Evolutionary conservation across 2,888 invertebrate species (phyloP), one percentile per base, ranked within the genome.

Genomic region (Melinaea marsaeus): DNA sequence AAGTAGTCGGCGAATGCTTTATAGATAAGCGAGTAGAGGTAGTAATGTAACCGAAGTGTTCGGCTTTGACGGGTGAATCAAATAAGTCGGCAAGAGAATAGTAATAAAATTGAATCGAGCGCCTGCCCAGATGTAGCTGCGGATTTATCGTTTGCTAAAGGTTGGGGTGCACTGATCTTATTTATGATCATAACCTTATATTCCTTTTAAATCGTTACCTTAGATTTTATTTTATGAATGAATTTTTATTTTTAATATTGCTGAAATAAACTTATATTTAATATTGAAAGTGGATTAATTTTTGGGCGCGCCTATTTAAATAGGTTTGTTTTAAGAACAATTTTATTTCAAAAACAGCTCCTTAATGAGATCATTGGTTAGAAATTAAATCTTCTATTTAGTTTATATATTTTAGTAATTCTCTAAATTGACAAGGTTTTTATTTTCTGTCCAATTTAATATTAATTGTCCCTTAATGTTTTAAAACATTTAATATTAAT

Each of bases 61-160:
- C 76, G 77, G 87, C 90, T 89, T 89, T 90, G 90, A 89, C 88
- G 86, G 85, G 80, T 79, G 88, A 88, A 89, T 88, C 90, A 86
- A 90, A 89, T 89, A 90, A 90, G 88, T 87, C 79, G 79, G 76
- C 71, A 75, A 81, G 86, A 84, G 89, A 88, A 89, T 88, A 83
- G 90, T 89, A 90, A 90, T 90, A 90, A 90, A 90, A 90, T 90
- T 87, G 90, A 87, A 88, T 85, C 75, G 83, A 83, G 84, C 83
- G 84, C 81, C 85, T 83, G 87, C 84, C 86, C 88, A 86, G 88
- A 86, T 89, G 88, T 88, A 88, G 84, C 87, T 77, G 76, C 79
- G 85, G 88, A 90, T 90, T 90, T 90, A 90, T 90, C 88, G 86
- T 83, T 79, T 64, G 65, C 47, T 73, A 71, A 76, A 69, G 69